Conservation (phyloP, 2,888 invertebrate species). For the Eupeodes luniger region DNA sequence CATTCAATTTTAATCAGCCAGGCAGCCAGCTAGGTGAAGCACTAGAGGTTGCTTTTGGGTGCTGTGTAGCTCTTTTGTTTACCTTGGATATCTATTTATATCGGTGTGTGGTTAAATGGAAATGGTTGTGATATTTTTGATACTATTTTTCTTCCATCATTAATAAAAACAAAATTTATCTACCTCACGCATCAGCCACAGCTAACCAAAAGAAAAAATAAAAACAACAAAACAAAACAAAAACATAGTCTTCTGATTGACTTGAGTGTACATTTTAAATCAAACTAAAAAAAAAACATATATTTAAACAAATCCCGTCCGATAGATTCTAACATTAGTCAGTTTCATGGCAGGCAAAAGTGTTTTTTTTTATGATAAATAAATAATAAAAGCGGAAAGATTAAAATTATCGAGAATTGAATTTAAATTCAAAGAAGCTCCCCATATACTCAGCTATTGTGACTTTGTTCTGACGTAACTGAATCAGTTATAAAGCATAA, state of each 20-base stretch:
- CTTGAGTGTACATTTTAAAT: constrained; percentile 32
- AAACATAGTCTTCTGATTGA: constrained; percentile 28
- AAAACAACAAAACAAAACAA: constrained; percentile 14
- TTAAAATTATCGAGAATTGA: constrained; percentile 48
- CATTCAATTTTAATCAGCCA: constrained; percentile 37
- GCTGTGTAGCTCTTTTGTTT: constrained; percentile 66
- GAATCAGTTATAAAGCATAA: constrained; percentile 39
- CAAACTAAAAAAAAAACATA: constrained; percentile 15
- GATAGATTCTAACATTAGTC: constrained; percentile 48
- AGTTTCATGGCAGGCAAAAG: constrained; percentile 8
- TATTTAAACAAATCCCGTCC: constrained; percentile 27
- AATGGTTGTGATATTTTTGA: constrained; percentile 59
- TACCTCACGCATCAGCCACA: constrained; percentile 20
- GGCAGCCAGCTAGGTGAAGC: constrained; percentile 6
- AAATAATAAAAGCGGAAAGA: constrained; percentile 49
- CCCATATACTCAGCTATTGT: constrained; percentile 10
- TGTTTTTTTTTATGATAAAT: constrained; percentile 40
- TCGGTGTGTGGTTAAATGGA: constrained; percentile 70
- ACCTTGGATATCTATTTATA: constrained; percentile 74
- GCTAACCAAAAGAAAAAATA: not conserved
- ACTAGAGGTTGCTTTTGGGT: constrained; percentile 14
- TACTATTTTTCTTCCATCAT: constrained; percentile 39
- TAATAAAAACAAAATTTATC: constrained; percentile 40
- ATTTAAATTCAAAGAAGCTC: constrained; percentile 65
- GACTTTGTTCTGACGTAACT: constrained; percentile 68